Conservation (phyloP, 2,797 vertebrate genomes). For the Scarus forsteni region DNA sequence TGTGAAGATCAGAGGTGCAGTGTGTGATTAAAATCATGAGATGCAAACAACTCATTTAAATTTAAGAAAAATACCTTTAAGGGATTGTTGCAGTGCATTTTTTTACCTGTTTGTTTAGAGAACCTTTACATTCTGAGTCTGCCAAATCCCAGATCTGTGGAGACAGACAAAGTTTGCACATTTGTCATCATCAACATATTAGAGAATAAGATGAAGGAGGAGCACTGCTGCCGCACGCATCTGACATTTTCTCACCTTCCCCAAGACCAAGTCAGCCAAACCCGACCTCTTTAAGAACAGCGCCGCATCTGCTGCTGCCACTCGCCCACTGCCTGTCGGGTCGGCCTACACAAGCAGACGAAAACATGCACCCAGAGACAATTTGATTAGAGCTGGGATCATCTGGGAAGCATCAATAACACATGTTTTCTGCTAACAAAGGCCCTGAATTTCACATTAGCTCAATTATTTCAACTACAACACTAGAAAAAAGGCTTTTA, state of each 20-base stretch:
- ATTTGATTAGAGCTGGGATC: background rate
- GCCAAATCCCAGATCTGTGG: conserved; percentile 97
- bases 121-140: conserved; percentile 94
- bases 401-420: conserved; percentile 10
- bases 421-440: conserved; percentile 2
- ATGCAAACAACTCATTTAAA: background rate
- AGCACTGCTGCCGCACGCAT: background rate
- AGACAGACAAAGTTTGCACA: conserved; percentile 42
- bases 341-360: conserved; percentile 85
- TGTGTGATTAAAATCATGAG: background rate
- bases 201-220: background rate
- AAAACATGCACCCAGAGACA: conserved; percentile 1
- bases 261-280: conserved; percentile 93
- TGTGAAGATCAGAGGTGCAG: conserved; percentile 64
- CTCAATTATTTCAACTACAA: background rate
- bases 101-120: conserved; percentile 95
- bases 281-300: conserved; percentile 96
- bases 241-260: conserved; percentile 87
- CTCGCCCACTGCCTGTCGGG: conserved; percentile 90
- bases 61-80: too few species aligned
- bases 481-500: background rate
- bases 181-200: background rate
- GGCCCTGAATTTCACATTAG: background rate
- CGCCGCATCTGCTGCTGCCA: conserved; percentile 94
- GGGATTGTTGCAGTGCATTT: background rate